A percentile compares a stretch with the other conserved stretches of the same genome.
These are phyloP conservation scores for Enoplosus armatus DNA, from an alignment of 2,797 vertebrate species.

Conservation along the genomic window DNA sequence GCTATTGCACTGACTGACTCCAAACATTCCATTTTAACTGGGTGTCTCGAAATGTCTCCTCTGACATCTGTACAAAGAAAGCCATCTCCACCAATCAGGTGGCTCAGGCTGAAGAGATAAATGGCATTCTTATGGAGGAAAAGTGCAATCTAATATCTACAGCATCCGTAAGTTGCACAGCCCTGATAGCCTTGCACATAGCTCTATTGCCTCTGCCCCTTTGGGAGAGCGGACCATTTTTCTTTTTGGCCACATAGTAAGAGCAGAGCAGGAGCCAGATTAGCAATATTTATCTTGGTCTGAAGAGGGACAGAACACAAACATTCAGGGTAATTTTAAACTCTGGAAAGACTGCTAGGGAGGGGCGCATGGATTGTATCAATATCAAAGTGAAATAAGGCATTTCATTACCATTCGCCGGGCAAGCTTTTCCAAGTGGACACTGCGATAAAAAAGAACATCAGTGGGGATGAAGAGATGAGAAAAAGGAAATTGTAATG, in stretches of 20 bases:
- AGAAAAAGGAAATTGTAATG: slow-evolving; percentile 18
- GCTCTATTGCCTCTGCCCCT: slow-evolving; percentile 75
- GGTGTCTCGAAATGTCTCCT: slow-evolving; percentile 77
- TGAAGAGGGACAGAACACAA: slow-evolving; percentile 76
- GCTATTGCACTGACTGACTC: slow-evolving; percentile 68
- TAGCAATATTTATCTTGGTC: slow-evolving; percentile 82
- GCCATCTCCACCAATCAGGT: slow-evolving; percentile 73
- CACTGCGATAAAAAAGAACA: slow-evolving; percentile 36
- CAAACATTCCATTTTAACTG: slow-evolving; percentile 73
- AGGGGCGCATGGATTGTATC: slow-evolving; percentile 56
- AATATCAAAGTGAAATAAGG: slow-evolving; percentile 69
- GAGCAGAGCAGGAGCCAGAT: slow-evolving; percentile 73
- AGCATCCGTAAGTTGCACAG: slow-evolving; percentile 71
- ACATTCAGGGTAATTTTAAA: slow-evolving; percentile 78
- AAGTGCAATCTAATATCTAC: slow-evolving; percentile 79
- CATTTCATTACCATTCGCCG: slow-evolving; percentile 59
- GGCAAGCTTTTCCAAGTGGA: slow-evolving; percentile 35
- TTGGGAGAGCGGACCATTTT: slow-evolving; percentile 79
- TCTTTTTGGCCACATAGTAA: slow-evolving; percentile 71
- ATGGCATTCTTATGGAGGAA: slow-evolving; percentile 71
- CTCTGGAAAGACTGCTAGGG: slow-evolving; percentile 61
- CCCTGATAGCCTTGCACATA: slow-evolving; percentile 64
- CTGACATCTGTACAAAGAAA: slow-evolving; percentile 76
- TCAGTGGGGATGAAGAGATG: slow-evolving; percentile 24
- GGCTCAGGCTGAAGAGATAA: slow-evolving; percentile 71